These are phyloP conservation scores for Leontocebus nigricollis DNA, from an alignment of 2,797 vertebrate species.

Conservation along the genomic window DNA sequence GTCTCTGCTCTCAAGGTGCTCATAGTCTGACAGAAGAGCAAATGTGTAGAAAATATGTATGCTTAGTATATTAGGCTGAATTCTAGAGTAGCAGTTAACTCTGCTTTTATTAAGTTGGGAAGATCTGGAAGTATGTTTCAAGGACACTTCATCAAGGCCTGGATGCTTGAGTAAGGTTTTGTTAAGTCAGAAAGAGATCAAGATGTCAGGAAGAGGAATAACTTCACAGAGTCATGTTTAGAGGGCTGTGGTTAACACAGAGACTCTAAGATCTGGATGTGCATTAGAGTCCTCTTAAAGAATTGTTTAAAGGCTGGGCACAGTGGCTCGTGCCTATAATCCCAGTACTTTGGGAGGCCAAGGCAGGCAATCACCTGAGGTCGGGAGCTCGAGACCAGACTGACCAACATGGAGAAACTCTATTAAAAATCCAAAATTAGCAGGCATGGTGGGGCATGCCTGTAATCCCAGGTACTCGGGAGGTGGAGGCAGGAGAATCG, in stretches of 20 bases:
- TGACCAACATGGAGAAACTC: too few relatives aligned
- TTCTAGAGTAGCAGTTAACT: not conserved
- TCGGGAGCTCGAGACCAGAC: too few relatives aligned
- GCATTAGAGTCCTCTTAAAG: not conserved
- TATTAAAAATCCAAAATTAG: too few relatives aligned
- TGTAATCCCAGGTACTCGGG: too few relatives aligned
- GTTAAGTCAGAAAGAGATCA: not conserved
- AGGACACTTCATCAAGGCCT: not conserved
- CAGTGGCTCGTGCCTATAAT: too few relatives aligned
- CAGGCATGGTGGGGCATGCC: too few relatives aligned
- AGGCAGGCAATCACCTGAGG: too few relatives aligned
- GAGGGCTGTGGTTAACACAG: not conserved
- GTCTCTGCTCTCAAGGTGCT: not conserved
- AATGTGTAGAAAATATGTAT: not conserved
- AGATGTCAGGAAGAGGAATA: not conserved
- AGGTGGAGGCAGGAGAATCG: too few relatives aligned
- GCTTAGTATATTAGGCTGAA: not conserved
- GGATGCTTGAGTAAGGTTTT: not conserved
- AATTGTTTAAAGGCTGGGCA: not conserved
- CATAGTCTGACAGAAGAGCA: not conserved
- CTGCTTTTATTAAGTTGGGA: not conserved
- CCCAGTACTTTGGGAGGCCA: too few relatives aligned
- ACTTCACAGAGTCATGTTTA: not conserved
- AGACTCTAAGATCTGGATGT: not conserved
- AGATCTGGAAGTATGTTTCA: not conserved